Percentiles rank a stretch among this genome's conserved stretches.
phyloP scores from a whole-genome alignment of 2,888 invertebrate species.

The Lagria hirta region DNA sequence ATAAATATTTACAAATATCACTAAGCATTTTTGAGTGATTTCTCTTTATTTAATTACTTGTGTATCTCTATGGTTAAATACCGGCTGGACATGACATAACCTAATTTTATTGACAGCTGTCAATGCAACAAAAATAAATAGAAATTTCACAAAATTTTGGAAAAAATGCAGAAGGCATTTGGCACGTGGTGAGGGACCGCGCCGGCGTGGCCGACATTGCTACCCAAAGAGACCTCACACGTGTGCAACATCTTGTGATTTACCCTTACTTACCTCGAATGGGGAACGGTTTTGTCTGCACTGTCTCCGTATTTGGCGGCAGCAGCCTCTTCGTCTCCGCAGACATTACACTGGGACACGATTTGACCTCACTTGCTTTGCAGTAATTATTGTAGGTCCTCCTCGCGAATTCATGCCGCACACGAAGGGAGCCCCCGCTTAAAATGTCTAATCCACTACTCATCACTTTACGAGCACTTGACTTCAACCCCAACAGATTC shows the following conservation, averaged over 20 bases:
- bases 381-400: constrained; percentile 47
- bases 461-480: constrained; percentile 5
- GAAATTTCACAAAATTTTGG: no score
- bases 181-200: neutral
- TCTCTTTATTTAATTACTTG: no score
- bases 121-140: no score
- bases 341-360: constrained; percentile 72
- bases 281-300: constrained; percentile 87
- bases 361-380: constrained; percentile 49
- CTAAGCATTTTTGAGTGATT: no score
- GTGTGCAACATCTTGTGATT: constrained; percentile 1
- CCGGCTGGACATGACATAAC: no score
- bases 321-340: constrained; percentile 66
- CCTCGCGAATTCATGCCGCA: no score
- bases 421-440: constrained; percentile 51
- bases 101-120: no score
- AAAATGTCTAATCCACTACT: constrained; percentile 50
- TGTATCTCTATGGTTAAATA: no score
- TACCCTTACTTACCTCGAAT: constrained; percentile 70
- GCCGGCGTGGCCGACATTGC: neutral
- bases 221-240: neutral
- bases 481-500: no score
- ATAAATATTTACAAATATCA: no score
- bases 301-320: constrained; percentile 80
- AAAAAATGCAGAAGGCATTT: no score